phyloP scores from a whole-genome alignment of 1,140 invertebrate species.

The Drosophila oshimai region DNA sequence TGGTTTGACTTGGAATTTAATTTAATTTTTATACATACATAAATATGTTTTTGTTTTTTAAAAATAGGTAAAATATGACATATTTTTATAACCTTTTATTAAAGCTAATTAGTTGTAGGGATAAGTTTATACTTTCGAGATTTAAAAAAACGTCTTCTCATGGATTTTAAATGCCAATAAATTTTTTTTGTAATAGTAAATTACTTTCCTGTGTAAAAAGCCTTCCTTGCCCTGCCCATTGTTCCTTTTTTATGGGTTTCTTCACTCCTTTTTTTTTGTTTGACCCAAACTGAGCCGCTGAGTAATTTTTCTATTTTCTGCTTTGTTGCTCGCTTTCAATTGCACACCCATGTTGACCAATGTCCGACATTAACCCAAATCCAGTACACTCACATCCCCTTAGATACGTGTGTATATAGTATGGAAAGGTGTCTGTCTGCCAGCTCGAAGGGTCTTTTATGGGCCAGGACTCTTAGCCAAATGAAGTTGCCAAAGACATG shows the following conservation, averaged over 20 bases:
- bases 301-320: slow-evolving; percentile 80
- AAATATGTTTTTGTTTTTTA: no score
- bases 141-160: no score
- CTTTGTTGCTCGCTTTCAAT: slow-evolving; percentile 73
- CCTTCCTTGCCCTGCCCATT: neutral
- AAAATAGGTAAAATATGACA: no score
- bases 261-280: slow-evolving; percentile 19
- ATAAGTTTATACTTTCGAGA: no score
- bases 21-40: no score
- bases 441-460: slow-evolving; percentile 42
- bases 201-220: slow-evolving; percentile 4
- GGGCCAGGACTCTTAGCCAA: slow-evolving; percentile 62
- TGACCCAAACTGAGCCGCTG: slow-evolving; percentile 43
- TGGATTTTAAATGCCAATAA: no score
- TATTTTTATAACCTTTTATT: no score
- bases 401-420: neutral
- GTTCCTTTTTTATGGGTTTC: slow-evolving; percentile 41
- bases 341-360: slow-evolving; percentile 79
- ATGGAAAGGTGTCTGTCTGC: slow-evolving; percentile 5
- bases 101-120: no score
- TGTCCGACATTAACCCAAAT: slow-evolving; percentile 77
- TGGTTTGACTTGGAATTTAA: no score
- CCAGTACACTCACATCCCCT: slow-evolving; percentile 36
- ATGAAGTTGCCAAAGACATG: slow-evolving; percentile 58
- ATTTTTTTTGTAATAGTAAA: neutral